Evolutionary conservation across 1,140 invertebrate species (phyloP).

Genomic region (Akabosia matsudoensis): DNA sequence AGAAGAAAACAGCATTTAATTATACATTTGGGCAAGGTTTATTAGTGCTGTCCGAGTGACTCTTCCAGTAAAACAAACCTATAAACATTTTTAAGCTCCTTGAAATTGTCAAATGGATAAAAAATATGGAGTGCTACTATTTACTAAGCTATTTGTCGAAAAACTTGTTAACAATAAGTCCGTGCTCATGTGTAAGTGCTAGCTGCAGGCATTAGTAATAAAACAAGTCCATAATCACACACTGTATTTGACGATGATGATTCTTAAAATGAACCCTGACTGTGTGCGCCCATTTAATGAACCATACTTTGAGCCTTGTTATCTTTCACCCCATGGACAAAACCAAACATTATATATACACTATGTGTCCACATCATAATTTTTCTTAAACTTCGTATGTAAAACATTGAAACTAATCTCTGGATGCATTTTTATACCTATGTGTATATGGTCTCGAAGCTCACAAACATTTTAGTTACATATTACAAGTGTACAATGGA

Average conservation of each 20-base stretch:
- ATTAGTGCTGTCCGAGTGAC: too few species aligned
- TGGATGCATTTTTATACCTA: too few species aligned
- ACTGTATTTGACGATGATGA: not conserved
- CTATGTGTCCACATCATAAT: not conserved
- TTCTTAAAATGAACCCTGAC: not conserved
- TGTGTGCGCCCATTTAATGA: slow-evolving; percentile 11
- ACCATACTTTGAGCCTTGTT: slow-evolving; percentile 4
- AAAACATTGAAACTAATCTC: too few species aligned
- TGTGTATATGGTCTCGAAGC: too few species aligned
- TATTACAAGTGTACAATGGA: too few species aligned
- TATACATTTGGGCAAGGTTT: too few species aligned
- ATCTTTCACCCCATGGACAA: slow-evolving; percentile 1
- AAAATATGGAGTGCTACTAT: not conserved
- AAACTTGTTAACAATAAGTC: not conserved
- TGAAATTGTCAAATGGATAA: too few species aligned
- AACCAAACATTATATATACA: not conserved
- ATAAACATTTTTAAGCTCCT: too few species aligned
- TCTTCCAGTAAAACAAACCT: too few species aligned
- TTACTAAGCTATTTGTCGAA: not conserved
- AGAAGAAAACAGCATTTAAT: too few species aligned
- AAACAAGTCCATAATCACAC: not conserved
- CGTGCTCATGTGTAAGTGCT: not conserved
- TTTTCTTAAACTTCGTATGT: too few species aligned
- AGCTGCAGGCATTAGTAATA: not conserved
- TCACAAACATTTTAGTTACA: too few species aligned